Evolutionary conservation across 2,888 invertebrate species (phyloP).

Genomic region (Lycophotia porphyrea): DNA sequence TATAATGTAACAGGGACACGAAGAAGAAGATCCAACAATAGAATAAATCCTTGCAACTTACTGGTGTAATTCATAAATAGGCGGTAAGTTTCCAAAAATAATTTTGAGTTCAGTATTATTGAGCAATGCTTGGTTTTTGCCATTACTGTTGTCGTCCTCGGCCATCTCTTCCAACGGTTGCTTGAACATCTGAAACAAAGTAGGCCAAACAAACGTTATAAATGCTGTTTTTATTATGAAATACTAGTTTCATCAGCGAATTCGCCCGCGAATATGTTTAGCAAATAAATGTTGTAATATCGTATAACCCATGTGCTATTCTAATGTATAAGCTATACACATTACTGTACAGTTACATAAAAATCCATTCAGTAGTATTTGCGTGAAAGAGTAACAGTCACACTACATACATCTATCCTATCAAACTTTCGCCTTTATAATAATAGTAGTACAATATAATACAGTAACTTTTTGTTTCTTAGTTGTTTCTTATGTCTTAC

Average conservation of each 20-base stretch:
- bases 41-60: constrained; percentile 81
- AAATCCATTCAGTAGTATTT: neutral
- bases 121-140: constrained; percentile 92
- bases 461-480: neutral
- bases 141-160: constrained; percentile 92
- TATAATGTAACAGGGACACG: neutral
- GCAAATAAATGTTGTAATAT: neutral
- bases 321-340: neutral
- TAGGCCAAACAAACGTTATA: neutral
- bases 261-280: neutral
- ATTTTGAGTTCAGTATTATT: constrained; percentile 98
- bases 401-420: neutral
- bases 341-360: neutral
- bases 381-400: neutral
- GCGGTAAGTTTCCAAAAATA: constrained; percentile 98
- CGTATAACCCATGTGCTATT: neutral
- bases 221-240: neutral
- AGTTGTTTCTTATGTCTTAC: constrained; percentile 86
- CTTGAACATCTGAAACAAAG: constrained; percentile 94
- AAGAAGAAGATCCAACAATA: neutral
- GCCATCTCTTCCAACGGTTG: constrained; percentile 96
- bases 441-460: neutral
- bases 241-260: neutral
- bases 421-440: neutral
- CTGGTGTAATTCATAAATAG: constrained; percentile 98